Evolutionary conservation across 2,888 invertebrate genomes (phyloP).

Genomic region (Perizoma flavofasciatum): DNA sequence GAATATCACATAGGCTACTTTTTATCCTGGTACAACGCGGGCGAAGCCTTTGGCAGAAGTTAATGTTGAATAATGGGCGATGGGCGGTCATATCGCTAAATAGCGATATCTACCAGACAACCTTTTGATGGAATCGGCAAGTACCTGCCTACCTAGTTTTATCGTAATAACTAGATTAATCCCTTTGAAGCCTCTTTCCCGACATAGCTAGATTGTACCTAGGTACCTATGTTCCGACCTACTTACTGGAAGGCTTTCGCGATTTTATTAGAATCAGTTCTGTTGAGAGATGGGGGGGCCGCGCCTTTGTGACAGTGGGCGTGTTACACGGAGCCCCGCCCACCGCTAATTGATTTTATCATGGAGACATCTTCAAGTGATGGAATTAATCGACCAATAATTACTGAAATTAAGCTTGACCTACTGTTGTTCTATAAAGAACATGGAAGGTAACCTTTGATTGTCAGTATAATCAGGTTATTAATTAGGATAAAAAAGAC

Average conservation of each 20-base stretch:
- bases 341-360: conserved; percentile 48
- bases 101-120: no score
- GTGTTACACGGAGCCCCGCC: conserved; percentile 45
- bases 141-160: no score
- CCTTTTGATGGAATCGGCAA: no score
- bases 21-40: no score
- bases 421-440: conserved; percentile 6
- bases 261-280: conserved; percentile 29
- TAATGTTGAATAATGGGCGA: no score
- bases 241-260: conserved; percentile 16
- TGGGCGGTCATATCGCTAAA: no score
- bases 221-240: conserved; percentile 1
- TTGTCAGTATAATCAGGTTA: no score
- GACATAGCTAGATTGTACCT: background rate
- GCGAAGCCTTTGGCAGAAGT: no score
- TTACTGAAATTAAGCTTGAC: conserved; percentile 24
- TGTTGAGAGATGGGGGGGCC: conserved; percentile 26
- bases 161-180: background rate
- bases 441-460: conserved; percentile 1
- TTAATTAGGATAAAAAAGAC: no score
- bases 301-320: conserved; percentile 24
- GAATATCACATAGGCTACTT: no score
- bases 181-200: conserved; percentile 2
- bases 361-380: conserved; percentile 24
- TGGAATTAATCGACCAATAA: conserved; percentile 14